Evolutionary conservation across 37 sponge, comb jelly and placozoan genomes (phyloP), one percentile per base, ranked within the genome.

Genomic region (Agelas oroides): DNA sequence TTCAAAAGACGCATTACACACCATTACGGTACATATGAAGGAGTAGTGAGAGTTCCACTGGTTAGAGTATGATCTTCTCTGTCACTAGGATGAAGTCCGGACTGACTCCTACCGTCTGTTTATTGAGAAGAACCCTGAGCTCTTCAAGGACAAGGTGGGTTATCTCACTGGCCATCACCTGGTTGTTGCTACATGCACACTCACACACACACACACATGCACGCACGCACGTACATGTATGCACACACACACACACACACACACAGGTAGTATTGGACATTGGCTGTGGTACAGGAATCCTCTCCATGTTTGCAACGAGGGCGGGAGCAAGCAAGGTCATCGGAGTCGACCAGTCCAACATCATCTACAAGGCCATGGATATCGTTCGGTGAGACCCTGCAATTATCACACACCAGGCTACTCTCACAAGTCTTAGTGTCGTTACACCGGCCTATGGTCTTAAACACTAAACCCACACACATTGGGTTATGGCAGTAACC

Each of bases 231-330:
- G 21, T 62, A 53, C 41, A 61, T 52, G 27, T 74, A n/a, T 23
- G 62, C 56, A 38, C 40, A 38, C 23, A 19, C 56, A 73, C 58
- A 23, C n/a, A n/a, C n/a, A n/a, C n/a, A n/a, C n/a, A n/a, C n/a
- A n/a, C 17, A 28, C 39, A 65, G 70, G 76, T 86, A 2, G 95
- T 94, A 20, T 34, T 95, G 75, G 95, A 95, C 78, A 78, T 95
- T 69, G 95, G 95, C 2, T 95, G 95, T 85, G 95, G 95, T 17
- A 95, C 93, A 58, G 95, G 93, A 17, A 84, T 95, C 27, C 75
- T 95, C 57, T 92, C 94, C 21, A 70, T 95, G 86, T 75, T 95
- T 75, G 95, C 95, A 2, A 90, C 90, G 30, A 20, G 24, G 60
- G 76, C 84, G 46, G 95, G 95, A 53, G 92, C 92, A n/a, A 67